Conservation (phyloP, 2,888 invertebrate species). For the Spisula subtruncata region DNA sequence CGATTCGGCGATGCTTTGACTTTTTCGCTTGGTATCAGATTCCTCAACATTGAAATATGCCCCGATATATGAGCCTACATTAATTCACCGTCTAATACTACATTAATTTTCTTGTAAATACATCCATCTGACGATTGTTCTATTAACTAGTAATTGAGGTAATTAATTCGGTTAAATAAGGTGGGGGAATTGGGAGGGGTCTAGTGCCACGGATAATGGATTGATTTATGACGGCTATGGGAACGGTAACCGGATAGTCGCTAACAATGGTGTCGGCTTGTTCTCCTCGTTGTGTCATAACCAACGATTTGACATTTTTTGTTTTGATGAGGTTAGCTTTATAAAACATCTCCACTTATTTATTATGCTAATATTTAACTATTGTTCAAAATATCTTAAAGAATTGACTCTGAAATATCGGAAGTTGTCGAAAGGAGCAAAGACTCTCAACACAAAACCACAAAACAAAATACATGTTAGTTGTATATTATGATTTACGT, state of each 20-base stretch:
- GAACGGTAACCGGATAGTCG: background rate
- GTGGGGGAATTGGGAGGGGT: background rate
- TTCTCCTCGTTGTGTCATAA: background rate
- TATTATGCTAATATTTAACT: too few relatives aligned
- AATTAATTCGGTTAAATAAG: slow-evolving; percentile 13
- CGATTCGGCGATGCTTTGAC: background rate
- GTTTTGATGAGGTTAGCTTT: too few relatives aligned
- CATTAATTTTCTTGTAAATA: slow-evolving; percentile 5
- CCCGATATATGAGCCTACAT: background rate
- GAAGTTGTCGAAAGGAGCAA: too few relatives aligned
- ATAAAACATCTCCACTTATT: too few relatives aligned
- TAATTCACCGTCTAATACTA: background rate
- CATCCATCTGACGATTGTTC: background rate
- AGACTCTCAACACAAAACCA: too few relatives aligned
- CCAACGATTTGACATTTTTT: background rate
- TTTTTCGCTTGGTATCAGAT: background rate
- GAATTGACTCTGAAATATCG: too few relatives aligned
- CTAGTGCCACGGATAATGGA: background rate
- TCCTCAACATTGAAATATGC: background rate
- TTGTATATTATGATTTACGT: too few relatives aligned
- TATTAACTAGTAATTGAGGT: background rate
- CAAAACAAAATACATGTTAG: too few relatives aligned
- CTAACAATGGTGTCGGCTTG: background rate
- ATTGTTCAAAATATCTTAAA: too few relatives aligned
- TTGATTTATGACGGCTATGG: background rate